Conservation (phyloP, 35 echinoderm and acorn worm genomes). For the Ophiothrix spiculata region DNA sequence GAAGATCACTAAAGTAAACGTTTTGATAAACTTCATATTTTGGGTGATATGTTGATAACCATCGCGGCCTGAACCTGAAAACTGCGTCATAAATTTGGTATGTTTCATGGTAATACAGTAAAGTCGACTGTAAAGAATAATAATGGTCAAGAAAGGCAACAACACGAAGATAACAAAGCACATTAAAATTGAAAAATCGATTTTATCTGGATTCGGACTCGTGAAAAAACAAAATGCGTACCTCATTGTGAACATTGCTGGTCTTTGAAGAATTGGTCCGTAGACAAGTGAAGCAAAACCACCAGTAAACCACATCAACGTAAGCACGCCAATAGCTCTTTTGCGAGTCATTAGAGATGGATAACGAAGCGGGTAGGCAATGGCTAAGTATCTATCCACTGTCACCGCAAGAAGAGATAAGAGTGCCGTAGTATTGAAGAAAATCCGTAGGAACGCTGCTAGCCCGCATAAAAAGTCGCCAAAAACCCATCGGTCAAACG, state of each 20-base stretch:
- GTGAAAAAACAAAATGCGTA: not conserved
- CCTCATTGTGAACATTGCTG: not conserved
- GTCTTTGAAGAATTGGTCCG: not conserved
- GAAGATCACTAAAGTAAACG: not conserved
- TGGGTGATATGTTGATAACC: not conserved
- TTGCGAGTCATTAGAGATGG: not conserved
- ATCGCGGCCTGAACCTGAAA: not conserved
- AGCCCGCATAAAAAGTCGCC: not conserved
- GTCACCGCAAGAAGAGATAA: not conserved
- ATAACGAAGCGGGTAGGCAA: conserved; percentile 15
- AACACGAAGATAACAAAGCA: not conserved
- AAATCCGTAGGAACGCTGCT: not conserved
- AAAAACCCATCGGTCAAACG: not conserved
- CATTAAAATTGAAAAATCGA: not conserved
- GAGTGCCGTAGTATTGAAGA: not conserved
- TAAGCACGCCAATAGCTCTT: not conserved
- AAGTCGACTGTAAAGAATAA: not conserved
- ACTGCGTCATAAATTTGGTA: not conserved
- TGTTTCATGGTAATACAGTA: not conserved
- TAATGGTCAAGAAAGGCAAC: not conserved
- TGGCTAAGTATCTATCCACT: conserved; percentile 17
- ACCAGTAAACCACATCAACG: not conserved
- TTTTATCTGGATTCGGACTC: not conserved
- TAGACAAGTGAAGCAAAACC: not conserved
- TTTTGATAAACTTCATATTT: not conserved